Evolutionary conservation across 2,888 invertebrate species (phyloP).

Genomic region (Agonopterix alstromeriana): DNA sequence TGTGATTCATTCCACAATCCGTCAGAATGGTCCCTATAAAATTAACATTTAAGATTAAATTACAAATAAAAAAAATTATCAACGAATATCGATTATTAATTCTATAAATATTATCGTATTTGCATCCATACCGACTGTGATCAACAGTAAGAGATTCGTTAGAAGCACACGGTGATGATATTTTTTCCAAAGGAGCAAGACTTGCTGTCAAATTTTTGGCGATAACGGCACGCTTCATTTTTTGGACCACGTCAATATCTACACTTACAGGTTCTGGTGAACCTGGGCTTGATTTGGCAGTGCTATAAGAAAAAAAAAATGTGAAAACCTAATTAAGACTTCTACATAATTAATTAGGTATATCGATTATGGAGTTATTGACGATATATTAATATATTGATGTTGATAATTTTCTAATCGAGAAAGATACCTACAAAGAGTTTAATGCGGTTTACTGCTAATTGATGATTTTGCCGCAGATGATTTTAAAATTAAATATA

Average conservation of each 20-base stretch:
- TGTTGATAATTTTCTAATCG: too few relatives aligned
- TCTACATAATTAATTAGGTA: too few relatives aligned
- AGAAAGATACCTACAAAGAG: too few relatives aligned
- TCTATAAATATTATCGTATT: too few relatives aligned
- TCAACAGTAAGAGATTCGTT: conserved; percentile 91
- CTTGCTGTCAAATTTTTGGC: conserved; percentile 49
- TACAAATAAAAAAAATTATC: not conserved
- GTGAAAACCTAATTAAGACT: too few relatives aligned
- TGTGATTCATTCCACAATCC: conserved; percentile 94
- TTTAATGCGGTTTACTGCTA: too few relatives aligned
- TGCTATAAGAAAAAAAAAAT: conserved; percentile 39
- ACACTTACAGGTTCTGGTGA: conserved; percentile 69
- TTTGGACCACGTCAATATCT: conserved; percentile 39
- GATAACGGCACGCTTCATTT: conserved; percentile 41
- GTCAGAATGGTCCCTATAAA: conserved; percentile 86
- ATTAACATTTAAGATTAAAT: not conserved
- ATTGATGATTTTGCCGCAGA: too few relatives aligned
- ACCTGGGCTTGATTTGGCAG: conserved; percentile 80
- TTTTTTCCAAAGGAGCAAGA: conserved; percentile 66
- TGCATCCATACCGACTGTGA: conserved; percentile 64
- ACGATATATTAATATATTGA: too few relatives aligned
- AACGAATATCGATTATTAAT: not conserved
- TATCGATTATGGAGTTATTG: too few relatives aligned
- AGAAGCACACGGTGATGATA: conserved; percentile 87
- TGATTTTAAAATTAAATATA: too few relatives aligned